phyloP scores from a whole-genome alignment of 2,888 invertebrate species.

The Epirrhoe alternata region DNA sequence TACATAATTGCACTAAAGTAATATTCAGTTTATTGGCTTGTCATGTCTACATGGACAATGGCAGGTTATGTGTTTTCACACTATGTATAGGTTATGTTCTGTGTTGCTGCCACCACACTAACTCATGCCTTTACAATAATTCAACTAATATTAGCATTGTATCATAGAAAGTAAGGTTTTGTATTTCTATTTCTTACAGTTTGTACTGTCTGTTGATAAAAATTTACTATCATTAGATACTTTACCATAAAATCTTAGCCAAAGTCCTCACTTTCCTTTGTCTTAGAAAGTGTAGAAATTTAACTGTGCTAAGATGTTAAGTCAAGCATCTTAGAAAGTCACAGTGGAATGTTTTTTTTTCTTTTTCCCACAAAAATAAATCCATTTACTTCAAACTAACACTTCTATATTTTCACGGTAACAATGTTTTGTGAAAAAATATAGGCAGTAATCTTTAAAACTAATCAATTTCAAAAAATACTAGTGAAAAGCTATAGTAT shows the following conservation, averaged over 20 bases:
- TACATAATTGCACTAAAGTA: conserved; percentile 9
- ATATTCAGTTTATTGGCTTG: conserved; percentile 27
- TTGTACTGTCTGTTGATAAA: not conserved
- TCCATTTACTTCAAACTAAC: too few relatives aligned
- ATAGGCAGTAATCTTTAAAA: too few relatives aligned
- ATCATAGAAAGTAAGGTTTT: not conserved
- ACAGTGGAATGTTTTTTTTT: too few relatives aligned
- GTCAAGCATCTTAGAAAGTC: not conserved
- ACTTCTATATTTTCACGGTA: too few relatives aligned
- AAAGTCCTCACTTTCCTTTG: conserved; percentile 5
- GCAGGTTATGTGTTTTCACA: conserved; percentile 25
- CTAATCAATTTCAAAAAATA: too few relatives aligned
- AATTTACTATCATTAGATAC: not conserved
- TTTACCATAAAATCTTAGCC: not conserved
- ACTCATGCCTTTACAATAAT: not conserved
- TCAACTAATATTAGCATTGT: not conserved
- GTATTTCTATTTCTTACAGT: not conserved
- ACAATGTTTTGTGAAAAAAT: too few relatives aligned
- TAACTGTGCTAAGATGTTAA: not conserved
- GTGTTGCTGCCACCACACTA: conserved; percentile 10
- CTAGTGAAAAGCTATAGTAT: too few relatives aligned
- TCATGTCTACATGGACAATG: conserved; percentile 26
- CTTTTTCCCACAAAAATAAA: too few relatives aligned
- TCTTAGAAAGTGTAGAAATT: conserved; percentile 14
- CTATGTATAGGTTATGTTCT: conserved; percentile 33